Conservation (phyloP, 2,888 invertebrate species). For the Mimas tiliae region DNA sequence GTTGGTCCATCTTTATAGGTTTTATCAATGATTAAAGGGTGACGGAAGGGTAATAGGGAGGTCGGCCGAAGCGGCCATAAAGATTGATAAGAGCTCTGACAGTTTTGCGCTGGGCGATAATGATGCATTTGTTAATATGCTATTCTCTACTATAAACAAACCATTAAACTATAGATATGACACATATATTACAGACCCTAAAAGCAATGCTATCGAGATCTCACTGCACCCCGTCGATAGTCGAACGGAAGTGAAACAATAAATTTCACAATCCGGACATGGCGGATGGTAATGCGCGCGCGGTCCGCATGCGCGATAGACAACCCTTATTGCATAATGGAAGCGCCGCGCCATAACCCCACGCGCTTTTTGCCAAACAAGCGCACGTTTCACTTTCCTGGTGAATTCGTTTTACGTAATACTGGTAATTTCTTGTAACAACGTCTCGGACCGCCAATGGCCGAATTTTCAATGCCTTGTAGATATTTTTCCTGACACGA, state of each 20-base stretch:
- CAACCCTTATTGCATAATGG: conserved; percentile 79
- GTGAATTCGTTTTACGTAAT: conserved; percentile 46
- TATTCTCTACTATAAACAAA: neutral
- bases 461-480: no score
- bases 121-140: neutral
- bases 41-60: no score
- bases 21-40: no score
- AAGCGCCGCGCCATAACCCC: conserved; percentile 47
- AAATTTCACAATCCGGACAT: conserved; percentile 80
- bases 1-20: no score
- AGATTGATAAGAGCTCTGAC: no score
- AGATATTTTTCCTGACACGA: no score
- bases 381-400: conserved; percentile 73
- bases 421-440: conserved; percentile 35
- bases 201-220: neutral
- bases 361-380: conserved; percentile 70
- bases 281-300: conserved; percentile 60
- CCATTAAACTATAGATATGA: conserved; percentile 6
- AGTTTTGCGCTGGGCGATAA: no score
- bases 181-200: conserved; percentile 29
- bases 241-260: conserved; percentile 75
- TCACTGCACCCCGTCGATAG: conserved; percentile 26
- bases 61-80: no score
- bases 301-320: conserved; percentile 56
- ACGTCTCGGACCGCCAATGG: neutral